Conservation (phyloP, 2,888 invertebrate species). For the Pseudeuparius sepicola region DNA sequence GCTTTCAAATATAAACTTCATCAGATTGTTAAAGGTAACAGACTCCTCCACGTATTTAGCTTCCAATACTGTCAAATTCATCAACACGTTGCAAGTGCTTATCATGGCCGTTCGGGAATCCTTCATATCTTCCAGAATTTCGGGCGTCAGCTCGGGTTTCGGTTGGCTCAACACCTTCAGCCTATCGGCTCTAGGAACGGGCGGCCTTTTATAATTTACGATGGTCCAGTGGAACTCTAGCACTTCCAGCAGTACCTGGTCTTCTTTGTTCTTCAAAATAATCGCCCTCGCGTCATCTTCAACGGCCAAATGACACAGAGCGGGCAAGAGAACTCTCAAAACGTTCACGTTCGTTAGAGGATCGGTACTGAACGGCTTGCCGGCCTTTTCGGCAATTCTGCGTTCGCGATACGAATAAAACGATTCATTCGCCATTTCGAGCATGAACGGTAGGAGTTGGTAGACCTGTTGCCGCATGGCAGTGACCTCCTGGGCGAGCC, state of each 20-base stretch:
- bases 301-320: constrained; percentile 81
- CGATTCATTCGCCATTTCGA: constrained; percentile 70
- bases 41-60: constrained; percentile 73
- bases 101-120: constrained; percentile 78
- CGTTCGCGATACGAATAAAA: constrained; percentile 64
- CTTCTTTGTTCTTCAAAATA: constrained; percentile 65
- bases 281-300: constrained; percentile 81
- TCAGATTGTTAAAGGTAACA: constrained; percentile 62
- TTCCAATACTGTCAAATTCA: constrained; percentile 86
- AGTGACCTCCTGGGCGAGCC: constrained; percentile 84
- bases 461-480: constrained; percentile 79
- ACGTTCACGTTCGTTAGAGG: constrained; percentile 50
- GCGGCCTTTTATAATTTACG: constrained; percentile 75
- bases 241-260: constrained; percentile 70
- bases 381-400: constrained; percentile 56
- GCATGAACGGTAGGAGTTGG: constrained; percentile 69
- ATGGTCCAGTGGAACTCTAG: constrained; percentile 79
- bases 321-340: constrained; percentile 74
- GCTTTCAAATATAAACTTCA: constrained; percentile 79
- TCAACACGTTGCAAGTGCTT: constrained; percentile 82
- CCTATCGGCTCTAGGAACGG: constrained; percentile 70
- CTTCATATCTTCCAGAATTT: constrained; percentile 70
- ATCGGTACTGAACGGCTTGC: constrained; percentile 38
- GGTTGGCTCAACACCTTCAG: constrained; percentile 65
- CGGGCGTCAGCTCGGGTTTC: constrained; percentile 62